Percentiles rank a stretch among this genome's conserved stretches.
phyloP scores from a whole-genome alignment of 1,140 invertebrate genomes.

The Drosophila nannoptera region DNA sequence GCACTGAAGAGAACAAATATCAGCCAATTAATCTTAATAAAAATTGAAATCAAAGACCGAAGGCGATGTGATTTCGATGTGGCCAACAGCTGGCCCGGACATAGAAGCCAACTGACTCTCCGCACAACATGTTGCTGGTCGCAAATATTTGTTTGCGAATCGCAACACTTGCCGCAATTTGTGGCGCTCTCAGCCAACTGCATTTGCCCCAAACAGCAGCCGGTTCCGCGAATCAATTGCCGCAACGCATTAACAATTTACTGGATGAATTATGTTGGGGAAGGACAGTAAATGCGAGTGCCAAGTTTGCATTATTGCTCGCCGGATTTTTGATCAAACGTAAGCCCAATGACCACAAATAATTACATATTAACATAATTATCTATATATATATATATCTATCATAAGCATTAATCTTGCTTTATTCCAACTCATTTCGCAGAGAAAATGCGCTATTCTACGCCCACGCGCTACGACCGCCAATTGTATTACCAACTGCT shows the following conservation, averaged over 20 bases:
- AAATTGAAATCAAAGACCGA: slow-evolving; percentile 65
- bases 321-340: slow-evolving; percentile 71
- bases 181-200: slow-evolving; percentile 9
- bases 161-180: slow-evolving; percentile 35
- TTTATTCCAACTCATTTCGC: slow-evolving; percentile 26
- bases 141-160: slow-evolving; percentile 40
- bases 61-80: slow-evolving; percentile 60
- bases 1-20: slow-evolving; percentile 48
- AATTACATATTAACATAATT: slow-evolving; percentile 1
- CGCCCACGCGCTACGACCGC: slow-evolving; percentile 60
- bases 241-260: slow-evolving; percentile 50
- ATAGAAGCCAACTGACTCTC: slow-evolving; percentile 46
- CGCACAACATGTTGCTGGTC: slow-evolving; percentile 57
- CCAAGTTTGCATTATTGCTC: slow-evolving; percentile 58
- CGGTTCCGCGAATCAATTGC: slow-evolving; percentile 31
- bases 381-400: slow-evolving; percentile 5
- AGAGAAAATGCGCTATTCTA: slow-evolving; percentile 65
- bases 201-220: slow-evolving; percentile 5
- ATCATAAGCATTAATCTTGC: slow-evolving; percentile 38
- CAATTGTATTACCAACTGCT: slow-evolving; percentile 67
- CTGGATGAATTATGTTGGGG: slow-evolving; percentile 50
- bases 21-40: slow-evolving; percentile 71
- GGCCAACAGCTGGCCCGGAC: slow-evolving; percentile 14
- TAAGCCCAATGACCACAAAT: slow-evolving; percentile 53
- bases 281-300: slow-evolving; percentile 46